These are phyloP conservation scores for Agrotis ipsilon DNA, from an alignment of 2,888 invertebrate genomes.

Conservation along the genomic window DNA sequence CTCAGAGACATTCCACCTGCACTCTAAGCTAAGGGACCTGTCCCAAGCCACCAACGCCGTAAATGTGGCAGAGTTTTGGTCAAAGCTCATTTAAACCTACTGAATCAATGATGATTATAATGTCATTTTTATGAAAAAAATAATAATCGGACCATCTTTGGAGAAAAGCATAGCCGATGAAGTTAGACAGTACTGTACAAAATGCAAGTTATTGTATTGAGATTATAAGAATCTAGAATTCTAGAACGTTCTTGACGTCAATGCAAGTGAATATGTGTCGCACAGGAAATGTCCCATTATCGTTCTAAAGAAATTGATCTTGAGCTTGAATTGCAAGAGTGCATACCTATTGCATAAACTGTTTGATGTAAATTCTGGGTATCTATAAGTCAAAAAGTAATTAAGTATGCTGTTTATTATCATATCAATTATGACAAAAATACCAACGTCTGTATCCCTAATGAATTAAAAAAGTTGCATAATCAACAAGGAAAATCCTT, in stretches of 20 bases:
- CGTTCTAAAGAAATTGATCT: constrained; percentile 24
- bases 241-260: constrained; percentile 7
- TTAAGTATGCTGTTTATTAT: neutral
- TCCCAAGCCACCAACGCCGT: too few relatives aligned
- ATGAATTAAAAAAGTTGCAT: neutral
- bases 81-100: too few relatives aligned
- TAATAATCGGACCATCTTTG: too few relatives aligned
- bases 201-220: neutral
- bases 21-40: too few relatives aligned
- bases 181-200: neutral
- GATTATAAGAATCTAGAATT: constrained; percentile 18
- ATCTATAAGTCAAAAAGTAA: neutral
- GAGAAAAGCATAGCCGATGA: neutral
- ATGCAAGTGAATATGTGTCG: constrained; percentile 23
- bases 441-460: neutral
- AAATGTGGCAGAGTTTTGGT: too few relatives aligned
- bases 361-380: neutral
- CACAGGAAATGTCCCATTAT: constrained; percentile 16
- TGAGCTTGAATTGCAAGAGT: constrained; percentile 3
- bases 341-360: constrained; percentile 27
- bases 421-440: neutral
- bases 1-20: too few relatives aligned
- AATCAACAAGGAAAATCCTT: neutral
- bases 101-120: too few relatives aligned
- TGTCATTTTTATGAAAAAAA: too few relatives aligned